Evolutionary conservation across 1,140 invertebrate genomes (phyloP), one percentile per base, ranked within the genome.

Genomic region (Neuroterus valhalla): DNA sequence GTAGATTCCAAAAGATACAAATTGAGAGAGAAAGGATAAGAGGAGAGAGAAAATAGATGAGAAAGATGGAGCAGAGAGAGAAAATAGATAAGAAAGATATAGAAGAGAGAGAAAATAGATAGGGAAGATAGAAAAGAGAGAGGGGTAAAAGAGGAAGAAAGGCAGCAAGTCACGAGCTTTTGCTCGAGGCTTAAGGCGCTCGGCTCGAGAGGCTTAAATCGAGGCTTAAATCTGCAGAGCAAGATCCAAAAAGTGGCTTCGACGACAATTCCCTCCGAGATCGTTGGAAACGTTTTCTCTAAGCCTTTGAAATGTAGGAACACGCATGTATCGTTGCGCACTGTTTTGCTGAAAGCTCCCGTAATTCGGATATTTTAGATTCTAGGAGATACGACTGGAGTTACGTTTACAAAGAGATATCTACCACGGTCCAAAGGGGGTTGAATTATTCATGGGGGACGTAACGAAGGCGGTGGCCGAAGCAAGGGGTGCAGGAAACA

Each of bases 181-280:
- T 72, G 62, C 78, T 75, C 74, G 73, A 81, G 80, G 55, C 55
- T 62, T 62, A 82, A 79, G 81, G 70, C 75, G 80, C 81, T 81
- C 79, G 55, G 73, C 71, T 70, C 74, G 78, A 66, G 75, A 77
- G 72, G 68, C 75, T 82, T 82, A 82, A 82, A 82, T 82, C 81
- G 75, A 77, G 72, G 68, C 75, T 82, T 82, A 82, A 82, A 82
- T 82, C 81, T 70, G 72, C 19, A 55, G 70, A 74, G 75, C 31
- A 62, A 31, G 55, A 62, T 62, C 31, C 55, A 62, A 62, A 62
- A 62, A 62, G 55, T 62, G 73, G 31, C 55, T 68, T 46, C 46
- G 66, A 45, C 62, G 75, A 81, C 73, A 80, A 76, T 73, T 78
- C 73, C 44, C 66, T 43, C 21, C 70, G 79, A 81, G 31, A 62